phyloP scores from a whole-genome alignment of 2,888 invertebrate genomes.

The Dendrolimus houi region DNA sequence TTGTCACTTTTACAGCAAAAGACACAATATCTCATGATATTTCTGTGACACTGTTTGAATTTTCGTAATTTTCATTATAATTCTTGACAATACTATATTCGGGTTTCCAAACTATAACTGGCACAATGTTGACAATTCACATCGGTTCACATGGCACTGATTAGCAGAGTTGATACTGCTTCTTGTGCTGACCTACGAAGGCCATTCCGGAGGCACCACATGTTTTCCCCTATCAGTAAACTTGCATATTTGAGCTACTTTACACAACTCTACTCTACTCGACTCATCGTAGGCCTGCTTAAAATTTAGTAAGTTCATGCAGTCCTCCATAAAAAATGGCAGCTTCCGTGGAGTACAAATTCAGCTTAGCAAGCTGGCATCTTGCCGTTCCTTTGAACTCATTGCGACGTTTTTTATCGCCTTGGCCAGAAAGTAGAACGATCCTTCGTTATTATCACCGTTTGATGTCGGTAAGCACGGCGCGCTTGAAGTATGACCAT shows the following conservation, averaged over 20 bases:
- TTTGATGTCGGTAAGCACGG: too few relatives aligned
- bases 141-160: neutral
- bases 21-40: too few relatives aligned
- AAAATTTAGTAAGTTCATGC: slow-evolving; percentile 6
- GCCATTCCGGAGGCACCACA: slow-evolving; percentile 4
- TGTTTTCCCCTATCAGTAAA: slow-evolving; percentile 3
- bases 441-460: too few relatives aligned
- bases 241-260: neutral
- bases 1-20: too few relatives aligned
- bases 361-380: neutral
- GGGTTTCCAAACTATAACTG: neutral
- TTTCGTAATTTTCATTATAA: too few relatives aligned
- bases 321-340: slow-evolving; percentile 4
- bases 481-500: too few relatives aligned
- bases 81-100: neutral
- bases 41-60: too few relatives aligned
- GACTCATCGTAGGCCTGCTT: slow-evolving; percentile 5
- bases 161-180: slow-evolving; percentile 2
- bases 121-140: neutral
- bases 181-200: neutral
- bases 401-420: too few relatives aligned
- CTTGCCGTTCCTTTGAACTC: neutral
- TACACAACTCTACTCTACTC: neutral
- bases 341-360: slow-evolving; percentile 3
- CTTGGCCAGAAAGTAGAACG: too few relatives aligned